Percentiles rank a stretch among this genome's conserved stretches.
These are phyloP conservation scores for Xanthia icteritia DNA, from an alignment of 2,888 invertebrate species.

Conservation along the genomic window DNA sequence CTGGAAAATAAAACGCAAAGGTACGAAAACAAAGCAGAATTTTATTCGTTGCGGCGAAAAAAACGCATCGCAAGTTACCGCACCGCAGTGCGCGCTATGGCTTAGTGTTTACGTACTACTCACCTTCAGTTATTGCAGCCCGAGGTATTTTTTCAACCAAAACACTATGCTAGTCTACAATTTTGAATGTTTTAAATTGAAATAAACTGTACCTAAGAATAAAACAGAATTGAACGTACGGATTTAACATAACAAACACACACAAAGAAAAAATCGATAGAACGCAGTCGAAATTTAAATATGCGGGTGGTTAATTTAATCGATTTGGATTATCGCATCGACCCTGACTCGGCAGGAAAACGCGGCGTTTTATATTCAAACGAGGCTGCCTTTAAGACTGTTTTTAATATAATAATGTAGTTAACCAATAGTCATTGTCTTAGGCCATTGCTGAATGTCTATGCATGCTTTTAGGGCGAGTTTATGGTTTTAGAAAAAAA, in stretches of 20 bases:
- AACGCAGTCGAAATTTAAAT: constrained; percentile 34
- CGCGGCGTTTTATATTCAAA: constrained; percentile 38
- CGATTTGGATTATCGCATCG: constrained; percentile 27
- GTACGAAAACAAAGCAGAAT: too few species aligned
- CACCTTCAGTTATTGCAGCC: neutral
- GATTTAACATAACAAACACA: neutral
- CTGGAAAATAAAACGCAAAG: too few species aligned
- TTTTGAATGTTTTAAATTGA: neutral
- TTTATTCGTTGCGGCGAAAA: too few species aligned
- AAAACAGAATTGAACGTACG: neutral
- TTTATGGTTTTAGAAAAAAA: neutral
- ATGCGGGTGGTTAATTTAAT: constrained; percentile 55
- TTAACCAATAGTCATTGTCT: too few species aligned
- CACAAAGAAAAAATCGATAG: constrained; percentile 14
- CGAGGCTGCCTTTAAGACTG: neutral
- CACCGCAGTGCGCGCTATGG: too few species aligned
- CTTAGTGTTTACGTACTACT: neutral
- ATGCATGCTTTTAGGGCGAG: neutral
- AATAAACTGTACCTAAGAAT: neutral
- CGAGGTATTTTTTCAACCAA: neutral
- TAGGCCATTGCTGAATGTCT: neutral
- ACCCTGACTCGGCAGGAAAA: constrained; percentile 43
- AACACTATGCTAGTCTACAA: neutral
- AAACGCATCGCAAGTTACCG: too few species aligned
- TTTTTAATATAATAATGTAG: neutral